Evolutionary conservation across 2,113 vertebrate genomes (phyloP), one percentile per base, ranked within the genome.

Genomic region (Stigmatopora nigra): DNA sequence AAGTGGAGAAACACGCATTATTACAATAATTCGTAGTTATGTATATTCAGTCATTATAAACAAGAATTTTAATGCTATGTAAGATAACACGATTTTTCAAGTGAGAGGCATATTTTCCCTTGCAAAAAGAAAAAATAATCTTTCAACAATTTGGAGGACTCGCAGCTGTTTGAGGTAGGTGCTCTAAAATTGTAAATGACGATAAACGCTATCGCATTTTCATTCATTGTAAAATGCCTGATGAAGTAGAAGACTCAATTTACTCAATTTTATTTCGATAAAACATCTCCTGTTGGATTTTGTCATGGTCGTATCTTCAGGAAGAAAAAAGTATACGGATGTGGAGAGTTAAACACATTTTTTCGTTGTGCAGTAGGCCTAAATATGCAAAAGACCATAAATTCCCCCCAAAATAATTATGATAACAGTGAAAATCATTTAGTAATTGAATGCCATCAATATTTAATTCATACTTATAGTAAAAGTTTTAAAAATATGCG

Each of bases 131-230:
- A 51, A 41, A 41, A 41, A 41, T 8, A 41, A 41, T 41, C 6
- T 41, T 8, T n/a, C 5, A n/a, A 41, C 47, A 19, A 51, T 68
- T 76, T 74, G 78, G 75, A 70, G 64, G 72, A 71, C 36, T 46
- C 16, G 22, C 61, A 11, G 51, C 66, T 68, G 56, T 67, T 31
- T 8, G 51, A 82, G 79, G 81, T 83, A 81, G 82, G 71, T 8
- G 65, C 15, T 38, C 1, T 0, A 35, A 1, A 2, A 2, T n/a
- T 10, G 25, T 1, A 19, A 7, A 3, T 55, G 16, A 22, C 20
- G 2, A 13, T 25, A 25, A 51, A 51, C n/a, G 16, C 16, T 13
- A 55, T 31, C 25, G 25, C 25, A 31, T 12, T 20, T 7, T 7
- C 17, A 51, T 19, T 8, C 2, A 11, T 31, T 15, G 12, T 7